Base-by-base conservation (phyloP, 2,113 vertebrate genomes). In the Solenodon paradoxus region DNA sequence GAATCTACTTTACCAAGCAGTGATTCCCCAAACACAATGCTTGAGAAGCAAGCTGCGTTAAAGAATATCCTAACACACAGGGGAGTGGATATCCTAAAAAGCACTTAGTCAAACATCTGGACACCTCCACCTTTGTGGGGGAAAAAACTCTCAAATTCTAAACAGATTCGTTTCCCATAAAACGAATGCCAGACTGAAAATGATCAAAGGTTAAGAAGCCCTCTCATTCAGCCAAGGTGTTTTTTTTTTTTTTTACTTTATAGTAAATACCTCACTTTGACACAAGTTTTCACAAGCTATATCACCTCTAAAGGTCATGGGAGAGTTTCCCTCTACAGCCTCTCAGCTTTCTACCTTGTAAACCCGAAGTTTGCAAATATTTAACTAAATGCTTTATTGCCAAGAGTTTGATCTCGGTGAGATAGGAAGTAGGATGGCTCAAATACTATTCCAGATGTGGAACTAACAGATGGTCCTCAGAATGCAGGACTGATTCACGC, bases 341-440 rank as follows among this genome's bases (percentile, higher is more conserved):
- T 94, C 51, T 55, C 47, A 71, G 77, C 45, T 63, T 85, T 77
- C 53, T 78, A 86, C 32, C 7, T 10, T 9, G 3, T 66, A n/a
- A 81, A 75, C 78, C 17, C 91, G 40, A 94, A 94, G 90, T 16
- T n/a, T 20, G 35, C 26, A 84, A 66, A 93, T n/a, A n/a, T n/a
- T n/a, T n/a, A 88, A 78, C 17, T 83, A 82, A 64, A 53, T 55
- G 22, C 47, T 86, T 55, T 71, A 61, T 63, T 86, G n/a, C 45
- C 75, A 72, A 68, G 26, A 55, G 71, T 71, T 81, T 81, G 42
- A 63, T 59, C 22, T 71, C 17, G 63, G 19, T 35, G 80, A 63
- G n/a, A 19, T 2, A 38, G 12, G 20, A 10, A 79, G 26, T 28
- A 82, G 12, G 80, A 81, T 26, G 42, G 66, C 26, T 89, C 30